Evolutionary conservation across 2,797 vertebrate species (phyloP).

Genomic region (Karalla daura): DNA sequence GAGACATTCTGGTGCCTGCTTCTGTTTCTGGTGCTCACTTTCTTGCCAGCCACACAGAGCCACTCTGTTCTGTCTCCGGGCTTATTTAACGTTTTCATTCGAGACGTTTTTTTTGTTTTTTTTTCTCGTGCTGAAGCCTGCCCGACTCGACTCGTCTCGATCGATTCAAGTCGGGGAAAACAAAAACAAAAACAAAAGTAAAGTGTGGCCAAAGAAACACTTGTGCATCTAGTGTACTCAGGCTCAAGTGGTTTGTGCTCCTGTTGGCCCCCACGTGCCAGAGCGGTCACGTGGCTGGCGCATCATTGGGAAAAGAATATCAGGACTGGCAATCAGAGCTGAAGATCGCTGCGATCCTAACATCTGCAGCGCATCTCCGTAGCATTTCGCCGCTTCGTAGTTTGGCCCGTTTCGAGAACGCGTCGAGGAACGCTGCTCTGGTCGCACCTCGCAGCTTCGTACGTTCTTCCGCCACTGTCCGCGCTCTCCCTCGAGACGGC

Average conservation of each 20-base stretch:
- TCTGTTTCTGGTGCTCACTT: slow-evolving; percentile 73
- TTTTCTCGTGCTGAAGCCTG: too few species aligned
- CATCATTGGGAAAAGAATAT: slow-evolving; percentile 51
- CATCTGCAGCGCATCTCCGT: slow-evolving; percentile 36
- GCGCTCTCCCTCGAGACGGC: slow-evolving; percentile 65
- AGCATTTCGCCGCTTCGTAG: slow-evolving; percentile 43
- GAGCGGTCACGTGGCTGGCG: slow-evolving; percentile 45
- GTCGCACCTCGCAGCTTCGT: slow-evolving; percentile 47
- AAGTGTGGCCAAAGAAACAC: slow-evolving; percentile 32
- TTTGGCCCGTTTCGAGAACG: slow-evolving; percentile 40
- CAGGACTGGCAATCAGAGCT: slow-evolving; percentile 47
- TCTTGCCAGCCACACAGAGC: slow-evolving; percentile 75
- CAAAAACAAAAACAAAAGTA: slow-evolving; percentile 43
- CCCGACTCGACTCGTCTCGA: slow-evolving; percentile 22
- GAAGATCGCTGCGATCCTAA: slow-evolving; percentile 36
- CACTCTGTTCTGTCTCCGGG: slow-evolving; percentile 70
- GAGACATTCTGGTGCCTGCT: slow-evolving; percentile 83
- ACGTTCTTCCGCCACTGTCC: slow-evolving; percentile 49
- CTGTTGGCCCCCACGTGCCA: slow-evolving; percentile 37
- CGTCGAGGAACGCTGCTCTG: slow-evolving; percentile 38
- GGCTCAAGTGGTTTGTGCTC: too few species aligned
- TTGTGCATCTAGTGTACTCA: slow-evolving; percentile 14
- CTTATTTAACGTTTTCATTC: slow-evolving; percentile 71
- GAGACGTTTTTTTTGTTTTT: slow-evolving; percentile 58
- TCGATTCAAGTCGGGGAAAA: slow-evolving; percentile 56